A percentile compares a stretch with the other conserved stretches of the same genome.
These are phyloP conservation scores for Hydrophis major DNA, from an alignment of 2,797 vertebrate genomes.

Conservation along the genomic window DNA sequence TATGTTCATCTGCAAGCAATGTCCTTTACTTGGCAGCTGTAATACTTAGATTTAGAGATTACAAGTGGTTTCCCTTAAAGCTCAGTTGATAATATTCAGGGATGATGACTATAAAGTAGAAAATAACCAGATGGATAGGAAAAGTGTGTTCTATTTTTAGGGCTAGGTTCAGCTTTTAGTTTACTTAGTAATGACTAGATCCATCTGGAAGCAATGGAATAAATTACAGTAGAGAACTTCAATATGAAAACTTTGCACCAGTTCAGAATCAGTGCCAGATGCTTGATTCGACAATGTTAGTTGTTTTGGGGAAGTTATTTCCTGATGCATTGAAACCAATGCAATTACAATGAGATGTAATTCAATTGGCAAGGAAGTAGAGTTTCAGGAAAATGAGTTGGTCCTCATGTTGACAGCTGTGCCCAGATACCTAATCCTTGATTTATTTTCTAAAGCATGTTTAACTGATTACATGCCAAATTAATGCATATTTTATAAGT, in stretches of 20 bases:
- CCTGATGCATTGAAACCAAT: background rate
- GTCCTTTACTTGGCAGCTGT: background rate
- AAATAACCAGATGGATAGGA: background rate
- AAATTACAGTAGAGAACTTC: background rate
- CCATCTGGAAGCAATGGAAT: background rate
- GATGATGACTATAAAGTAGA: background rate
- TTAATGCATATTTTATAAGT: background rate
- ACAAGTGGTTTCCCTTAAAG: background rate
- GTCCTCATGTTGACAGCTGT: background rate
- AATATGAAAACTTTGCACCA: background rate
- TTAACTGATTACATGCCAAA: conserved; percentile 42
- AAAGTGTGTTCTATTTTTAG: background rate
- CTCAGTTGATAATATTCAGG: background rate
- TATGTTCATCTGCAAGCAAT: background rate
- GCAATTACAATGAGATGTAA: conserved; percentile 13
- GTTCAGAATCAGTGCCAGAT: background rate
- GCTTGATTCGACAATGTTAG: background rate
- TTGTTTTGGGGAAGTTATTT: background rate
- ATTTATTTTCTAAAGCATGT: conserved; percentile 56
- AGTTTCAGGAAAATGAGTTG: background rate
- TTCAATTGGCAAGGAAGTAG: conserved; percentile 22
- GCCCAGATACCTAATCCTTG: conserved; percentile 53
- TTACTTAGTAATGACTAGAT: background rate
- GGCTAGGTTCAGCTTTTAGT: background rate
- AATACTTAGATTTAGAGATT: background rate